Conservation (phyloP, 2,888 invertebrate species). For the Allacma fusca region DNA sequence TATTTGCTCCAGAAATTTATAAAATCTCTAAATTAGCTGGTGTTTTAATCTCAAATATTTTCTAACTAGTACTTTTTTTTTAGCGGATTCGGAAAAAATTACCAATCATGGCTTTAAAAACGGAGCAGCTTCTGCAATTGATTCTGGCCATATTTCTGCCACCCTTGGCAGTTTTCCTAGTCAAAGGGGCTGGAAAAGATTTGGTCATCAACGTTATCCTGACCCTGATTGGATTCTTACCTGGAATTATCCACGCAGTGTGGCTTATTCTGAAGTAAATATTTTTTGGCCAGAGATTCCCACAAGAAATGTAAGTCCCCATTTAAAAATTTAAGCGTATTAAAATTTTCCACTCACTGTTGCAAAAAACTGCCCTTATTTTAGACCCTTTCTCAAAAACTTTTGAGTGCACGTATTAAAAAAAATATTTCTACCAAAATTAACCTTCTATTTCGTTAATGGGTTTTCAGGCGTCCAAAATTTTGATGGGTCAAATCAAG, state of each 20-base stretch:
- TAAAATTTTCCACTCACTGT: too few relatives aligned
- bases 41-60: too few relatives aligned
- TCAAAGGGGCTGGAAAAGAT: slow-evolving; percentile 26
- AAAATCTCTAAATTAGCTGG: too few relatives aligned
- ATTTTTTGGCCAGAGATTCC: background rate
- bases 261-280: slow-evolving; percentile 33
- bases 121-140: slow-evolving; percentile 30
- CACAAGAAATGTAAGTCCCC: background rate
- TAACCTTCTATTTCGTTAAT: too few relatives aligned
- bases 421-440: too few relatives aligned
- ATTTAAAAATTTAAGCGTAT: background rate
- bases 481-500: too few relatives aligned
- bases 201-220: slow-evolving; percentile 42
- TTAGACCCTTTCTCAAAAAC: too few relatives aligned
- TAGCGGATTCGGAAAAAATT: background rate
- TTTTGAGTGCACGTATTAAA: too few relatives aligned
- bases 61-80: too few relatives aligned
- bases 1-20: too few relatives aligned
- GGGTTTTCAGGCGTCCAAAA: too few relatives aligned
- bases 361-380: too few relatives aligned
- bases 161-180: slow-evolving; percentile 40
- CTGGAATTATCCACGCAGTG: slow-evolving; percentile 44
- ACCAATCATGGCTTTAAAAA: slow-evolving; percentile 7
- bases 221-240: slow-evolving; percentile 30
- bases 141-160: slow-evolving; percentile 38